Base-by-base conservation (phyloP, 1,140 invertebrate species). In the Drosophila lacertosa region DNA sequence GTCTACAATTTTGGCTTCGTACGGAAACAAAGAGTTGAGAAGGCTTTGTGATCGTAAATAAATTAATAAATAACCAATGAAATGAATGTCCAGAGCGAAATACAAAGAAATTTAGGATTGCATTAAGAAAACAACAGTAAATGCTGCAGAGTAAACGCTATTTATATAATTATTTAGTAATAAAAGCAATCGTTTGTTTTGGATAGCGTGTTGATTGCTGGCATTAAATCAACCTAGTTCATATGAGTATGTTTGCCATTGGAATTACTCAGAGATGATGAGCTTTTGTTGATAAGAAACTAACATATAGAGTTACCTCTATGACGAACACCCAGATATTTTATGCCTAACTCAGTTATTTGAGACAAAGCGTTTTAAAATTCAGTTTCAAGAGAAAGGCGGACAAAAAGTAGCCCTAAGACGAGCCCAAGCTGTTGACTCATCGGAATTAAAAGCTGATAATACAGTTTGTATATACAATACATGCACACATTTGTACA, bases 61-160 rank as follows among this genome's bases (percentile, higher is more conserved):
- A 68, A 71, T 71, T 40, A 81, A 79, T 76, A 74, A 62, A 62
- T 40, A 48, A 79, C 80, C 76, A 83, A 84, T 79, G 80, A 72
- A 58, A 59, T 22, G 15, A 26, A 42, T 15, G n/a, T 35, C 32
- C n/a, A 22, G n/a, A 33, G 51, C 22, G 39, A 53, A 53, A 4
- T 22, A 33, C 32, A 2, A 1, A 13, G 48, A 22, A 37, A 33
- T 20, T 35, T 18, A 26, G 24, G 0, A 6, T 26, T 26, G 5
- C 5, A 26, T 26, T 6, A 6, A 5, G 5, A 29, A 1, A 29
- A 29, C 26, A 29, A 7, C 9, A 29, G 2, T 4, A 22, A n/a
- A n/a, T n/a, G 20, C 20, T 4, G 20, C 20, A 22, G 20, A 4
- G 2, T 22, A 11, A 15, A n/a, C 7, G 44, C 20, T 51, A 24